Percentiles rank a stretch among this genome's conserved stretches.
phyloP scores from a whole-genome alignment of 2,888 invertebrate species.

The Tineola bisselliella region DNA sequence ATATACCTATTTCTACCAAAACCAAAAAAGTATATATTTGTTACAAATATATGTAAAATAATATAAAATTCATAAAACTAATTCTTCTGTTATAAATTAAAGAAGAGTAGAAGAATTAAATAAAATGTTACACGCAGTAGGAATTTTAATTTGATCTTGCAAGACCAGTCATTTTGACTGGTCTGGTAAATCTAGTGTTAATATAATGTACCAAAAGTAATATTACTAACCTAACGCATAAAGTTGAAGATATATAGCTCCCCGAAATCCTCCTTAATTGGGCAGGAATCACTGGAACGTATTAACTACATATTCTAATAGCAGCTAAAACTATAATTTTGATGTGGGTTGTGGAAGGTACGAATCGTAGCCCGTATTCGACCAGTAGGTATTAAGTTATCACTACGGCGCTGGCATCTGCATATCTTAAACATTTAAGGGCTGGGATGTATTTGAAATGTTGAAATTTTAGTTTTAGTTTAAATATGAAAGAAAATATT shows the following conservation, averaged over 20 bases:
- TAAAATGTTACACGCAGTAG: too few relatives aligned
- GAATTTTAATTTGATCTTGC: too few relatives aligned
- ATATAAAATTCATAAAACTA: too few relatives aligned
- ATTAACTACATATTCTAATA: constrained; percentile 12
- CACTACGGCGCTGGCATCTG: constrained; percentile 56
- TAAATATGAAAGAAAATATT: neutral
- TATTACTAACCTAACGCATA: too few relatives aligned
- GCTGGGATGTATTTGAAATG: constrained; percentile 33
- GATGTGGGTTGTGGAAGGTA: constrained; percentile 11
- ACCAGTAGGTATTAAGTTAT: constrained; percentile 64
- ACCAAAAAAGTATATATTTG: too few relatives aligned
- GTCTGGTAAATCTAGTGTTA: too few relatives aligned
- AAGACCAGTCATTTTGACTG: too few relatives aligned
- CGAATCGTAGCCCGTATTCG: constrained; percentile 24
- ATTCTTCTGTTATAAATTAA: too few relatives aligned
- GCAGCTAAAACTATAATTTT: constrained; percentile 11
- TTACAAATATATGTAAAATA: too few relatives aligned
- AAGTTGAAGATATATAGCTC: neutral
- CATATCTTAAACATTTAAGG: constrained; percentile 63
- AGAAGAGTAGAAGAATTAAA: too few relatives aligned
- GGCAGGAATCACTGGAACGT: constrained; percentile 6
- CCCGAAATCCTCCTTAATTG: constrained; percentile 3
- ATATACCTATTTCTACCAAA: too few relatives aligned
- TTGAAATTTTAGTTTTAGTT: neutral
- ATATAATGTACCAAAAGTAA: too few relatives aligned